Percentiles rank a stretch among this genome's conserved stretches.
Evolutionary conservation across 2,888 invertebrate species (phyloP).

Genomic region (Drosophila nr. medialis): DNA sequence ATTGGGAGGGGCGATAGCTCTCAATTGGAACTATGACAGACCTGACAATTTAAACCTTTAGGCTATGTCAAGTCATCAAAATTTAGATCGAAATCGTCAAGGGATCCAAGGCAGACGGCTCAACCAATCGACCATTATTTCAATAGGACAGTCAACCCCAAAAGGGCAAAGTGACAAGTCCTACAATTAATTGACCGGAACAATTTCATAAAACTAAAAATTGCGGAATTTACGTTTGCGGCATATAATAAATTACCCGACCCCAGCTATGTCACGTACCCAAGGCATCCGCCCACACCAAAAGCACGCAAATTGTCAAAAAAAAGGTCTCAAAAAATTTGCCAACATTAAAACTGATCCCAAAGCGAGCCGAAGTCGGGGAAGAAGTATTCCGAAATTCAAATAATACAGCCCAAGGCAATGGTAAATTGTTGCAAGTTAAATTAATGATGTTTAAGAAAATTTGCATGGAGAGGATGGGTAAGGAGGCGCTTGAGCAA

Average conservation of each 20-base stretch:
- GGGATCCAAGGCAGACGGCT: background rate
- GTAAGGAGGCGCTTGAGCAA: slow-evolving; percentile 27
- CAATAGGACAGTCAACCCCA: slow-evolving; percentile 9
- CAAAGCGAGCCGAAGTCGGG: background rate
- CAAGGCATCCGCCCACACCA: slow-evolving; percentile 15
- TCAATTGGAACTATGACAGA: slow-evolving; percentile 20
- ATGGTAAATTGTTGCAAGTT: slow-evolving; percentile 64
- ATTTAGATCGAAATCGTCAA: background rate
- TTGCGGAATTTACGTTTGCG: slow-evolving; percentile 53
- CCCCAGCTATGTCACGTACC: slow-evolving; percentile 73
- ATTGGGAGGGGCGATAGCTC: slow-evolving; percentile 8
- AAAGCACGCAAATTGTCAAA: slow-evolving; percentile 56
- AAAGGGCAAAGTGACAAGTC: slow-evolving; percentile 64
- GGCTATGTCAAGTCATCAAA: slow-evolving; percentile 14
- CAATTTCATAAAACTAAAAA: slow-evolving; percentile 81
- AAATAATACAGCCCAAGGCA: slow-evolving; percentile 61
- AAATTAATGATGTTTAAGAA: slow-evolving; percentile 78
- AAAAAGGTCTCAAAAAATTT: slow-evolving; percentile 57
- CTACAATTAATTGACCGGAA: slow-evolving; percentile 82
- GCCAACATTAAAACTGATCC: slow-evolving; percentile 32
- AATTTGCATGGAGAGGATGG: slow-evolving; percentile 4
- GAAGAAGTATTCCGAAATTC: slow-evolving; percentile 10
- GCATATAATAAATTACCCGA: slow-evolving; percentile 78
- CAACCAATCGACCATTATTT: slow-evolving; percentile 29
- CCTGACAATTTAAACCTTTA: slow-evolving; percentile 54